Conservation (phyloP, 37 sponge, comb jelly and placozoan genomes). For the Diacarnus erythraeanus region DNA sequence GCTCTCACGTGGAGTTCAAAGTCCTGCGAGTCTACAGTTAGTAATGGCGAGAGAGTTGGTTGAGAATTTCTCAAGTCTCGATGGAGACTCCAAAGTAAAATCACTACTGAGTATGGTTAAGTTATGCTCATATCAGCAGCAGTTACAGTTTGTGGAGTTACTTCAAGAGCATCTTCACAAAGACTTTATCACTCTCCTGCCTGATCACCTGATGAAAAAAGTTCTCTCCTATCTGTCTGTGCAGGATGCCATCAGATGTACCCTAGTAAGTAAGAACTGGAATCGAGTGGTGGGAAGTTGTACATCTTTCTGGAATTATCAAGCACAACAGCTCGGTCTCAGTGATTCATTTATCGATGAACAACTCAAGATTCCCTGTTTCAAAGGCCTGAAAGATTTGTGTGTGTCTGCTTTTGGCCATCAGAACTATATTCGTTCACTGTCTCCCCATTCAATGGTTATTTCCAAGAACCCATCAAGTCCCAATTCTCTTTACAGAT, state of each 20-base stretch:
- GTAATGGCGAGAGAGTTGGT: not conserved
- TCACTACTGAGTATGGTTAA: constrained; percentile 26
- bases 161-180: constrained; percentile 26
- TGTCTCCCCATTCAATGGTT: not conserved
- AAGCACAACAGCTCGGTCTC: constrained; percentile 16
- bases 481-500: constrained; percentile 14
- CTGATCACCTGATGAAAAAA: constrained; percentile 1
- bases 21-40: no score
- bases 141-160: constrained; percentile 28
- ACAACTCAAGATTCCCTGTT: not conserved
- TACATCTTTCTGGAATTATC: constrained; percentile 27
- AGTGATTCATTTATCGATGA: not conserved
- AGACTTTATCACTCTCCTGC: constrained; percentile 45
- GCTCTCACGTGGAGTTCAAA: no score
- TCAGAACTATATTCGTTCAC: constrained; percentile 4
- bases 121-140: constrained; percentile 38
- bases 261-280: constrained; percentile 52
- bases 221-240: constrained; percentile 30
- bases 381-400: constrained; percentile 11
- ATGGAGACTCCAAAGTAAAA: not conserved
- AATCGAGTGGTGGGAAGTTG: constrained; percentile 20
- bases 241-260: constrained; percentile 28
- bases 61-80: constrained; percentile 12
- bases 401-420: constrained; percentile 26
- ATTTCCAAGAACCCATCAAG: constrained; percentile 8